phyloP scores from a whole-genome alignment of 2,888 invertebrate species.

The Drosophila bunnanda region DNA sequence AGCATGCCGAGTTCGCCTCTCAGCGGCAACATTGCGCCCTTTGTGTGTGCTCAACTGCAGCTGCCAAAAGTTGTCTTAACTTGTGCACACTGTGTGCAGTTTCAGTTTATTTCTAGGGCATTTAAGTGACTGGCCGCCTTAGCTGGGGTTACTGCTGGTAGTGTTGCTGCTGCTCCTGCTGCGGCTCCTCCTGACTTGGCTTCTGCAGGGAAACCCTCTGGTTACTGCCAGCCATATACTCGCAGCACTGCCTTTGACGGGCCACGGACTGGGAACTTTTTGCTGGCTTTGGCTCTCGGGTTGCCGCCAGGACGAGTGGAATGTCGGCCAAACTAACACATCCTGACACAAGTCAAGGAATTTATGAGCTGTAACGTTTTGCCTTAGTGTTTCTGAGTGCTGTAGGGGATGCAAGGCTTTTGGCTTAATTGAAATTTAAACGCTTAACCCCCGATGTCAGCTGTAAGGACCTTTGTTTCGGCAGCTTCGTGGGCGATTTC shows the following conservation, averaged over 20 bases:
- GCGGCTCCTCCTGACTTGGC: slow-evolving; percentile 16
- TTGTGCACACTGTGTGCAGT: slow-evolving; percentile 69
- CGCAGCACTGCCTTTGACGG: slow-evolving; percentile 55
- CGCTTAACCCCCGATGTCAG: slow-evolving; percentile 73
- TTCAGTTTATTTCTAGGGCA: slow-evolving; percentile 74
- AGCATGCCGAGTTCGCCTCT: slow-evolving; percentile 23
- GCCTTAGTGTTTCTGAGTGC: slow-evolving; percentile 27
- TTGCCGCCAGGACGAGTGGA: slow-evolving; percentile 49
- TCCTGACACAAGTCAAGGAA: slow-evolving; percentile 79
- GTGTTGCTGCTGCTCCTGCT: slow-evolving; percentile 10
- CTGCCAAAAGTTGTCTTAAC: slow-evolving; percentile 63
- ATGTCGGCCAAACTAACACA: slow-evolving; percentile 71
- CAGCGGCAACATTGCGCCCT: slow-evolving; percentile 14
- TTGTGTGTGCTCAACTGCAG: slow-evolving; percentile 55
- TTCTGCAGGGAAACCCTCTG: slow-evolving; percentile 13
- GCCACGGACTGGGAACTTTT: slow-evolving; percentile 63
- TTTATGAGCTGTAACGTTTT: slow-evolving; percentile 78
- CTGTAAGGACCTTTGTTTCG: slow-evolving; percentile 58
- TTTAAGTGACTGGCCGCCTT: slow-evolving; percentile 69
- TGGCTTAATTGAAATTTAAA: slow-evolving; percentile 79
- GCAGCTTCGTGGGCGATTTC: slow-evolving; percentile 56
- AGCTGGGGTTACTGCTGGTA: slow-evolving; percentile 43
- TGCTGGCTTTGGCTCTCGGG: slow-evolving; percentile 48
- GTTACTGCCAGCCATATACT: slow-evolving; percentile 27
- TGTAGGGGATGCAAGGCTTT: slow-evolving; percentile 50